These are phyloP conservation scores for Oryzias melastigma DNA, from an alignment of 2,113 vertebrate genomes.

Conservation along the genomic window DNA sequence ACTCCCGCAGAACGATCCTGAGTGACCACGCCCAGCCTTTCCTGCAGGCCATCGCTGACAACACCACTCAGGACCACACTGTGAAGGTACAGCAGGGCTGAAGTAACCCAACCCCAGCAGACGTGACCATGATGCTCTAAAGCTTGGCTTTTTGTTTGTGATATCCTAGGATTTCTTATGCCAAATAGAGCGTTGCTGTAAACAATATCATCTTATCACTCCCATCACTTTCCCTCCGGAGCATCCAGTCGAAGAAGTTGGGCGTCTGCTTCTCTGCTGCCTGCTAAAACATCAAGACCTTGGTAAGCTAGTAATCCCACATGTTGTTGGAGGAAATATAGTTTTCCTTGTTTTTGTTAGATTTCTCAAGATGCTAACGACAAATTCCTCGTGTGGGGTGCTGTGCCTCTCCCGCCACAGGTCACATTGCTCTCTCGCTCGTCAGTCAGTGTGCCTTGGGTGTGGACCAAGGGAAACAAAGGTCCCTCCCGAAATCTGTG, in stretches of 20 bases:
- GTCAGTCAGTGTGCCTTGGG: conserved; percentile 89
- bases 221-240: conserved; percentile 95
- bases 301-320: conserved; percentile 77
- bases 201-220: conserved; percentile 94
- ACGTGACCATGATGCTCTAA: neutral
- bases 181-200: conserved; percentile 96
- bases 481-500: conserved; percentile 91
- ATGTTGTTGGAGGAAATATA: neutral
- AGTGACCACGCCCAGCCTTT: conserved; percentile 96
- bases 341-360: neutral
- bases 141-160: conserved; percentile 14
- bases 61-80: conserved; percentile 93
- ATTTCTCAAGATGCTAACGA: neutral
- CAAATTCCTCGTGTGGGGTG: neutral
- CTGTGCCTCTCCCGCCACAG: conserved; percentile 62
- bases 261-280: conserved; percentile 93
- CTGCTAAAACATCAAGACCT: conserved; percentile 98
- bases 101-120: neutral
- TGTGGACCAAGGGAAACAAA: conserved; percentile 92
- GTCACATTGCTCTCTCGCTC: conserved; percentile 91
- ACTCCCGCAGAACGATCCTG: conserved; percentile 82
- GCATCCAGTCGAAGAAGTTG: conserved; percentile 97
- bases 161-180: conserved; percentile 90
- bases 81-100: conserved; percentile 83
- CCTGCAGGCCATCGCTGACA: conserved; percentile 95